phyloP scores from a whole-genome alignment of 2,797 vertebrate species.

The Mionectes olivaceus region DNA sequence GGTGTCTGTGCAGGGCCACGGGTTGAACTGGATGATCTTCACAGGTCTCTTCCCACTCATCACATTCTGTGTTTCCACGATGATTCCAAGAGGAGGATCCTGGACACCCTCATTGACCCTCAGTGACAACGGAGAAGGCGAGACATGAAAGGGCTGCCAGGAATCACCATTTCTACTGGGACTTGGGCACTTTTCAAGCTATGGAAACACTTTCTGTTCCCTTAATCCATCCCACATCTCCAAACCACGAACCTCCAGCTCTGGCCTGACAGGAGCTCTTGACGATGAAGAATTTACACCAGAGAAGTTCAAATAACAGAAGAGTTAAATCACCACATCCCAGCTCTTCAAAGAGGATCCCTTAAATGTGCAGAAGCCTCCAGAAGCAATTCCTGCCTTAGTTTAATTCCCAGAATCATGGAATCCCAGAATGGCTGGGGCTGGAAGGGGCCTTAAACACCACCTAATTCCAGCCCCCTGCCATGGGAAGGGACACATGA shows the following conservation, averaged over 20 bases:
- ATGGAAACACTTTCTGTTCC: neutral
- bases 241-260: neutral
- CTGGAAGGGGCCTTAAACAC: neutral
- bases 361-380: neutral
- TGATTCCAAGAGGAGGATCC: neutral
- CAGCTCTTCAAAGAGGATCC: neutral
- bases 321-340: neutral
- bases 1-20: neutral
- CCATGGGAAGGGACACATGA: neutral
- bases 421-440: neutral
- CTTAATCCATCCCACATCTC: neutral
- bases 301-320: neutral
- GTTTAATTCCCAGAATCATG: neutral
- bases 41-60: neutral
- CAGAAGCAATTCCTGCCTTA: neutral
- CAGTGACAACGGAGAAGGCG: neutral
- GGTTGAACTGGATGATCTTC: fast-evolving
- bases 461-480: too few relatives aligned
- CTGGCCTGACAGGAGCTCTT: neutral
- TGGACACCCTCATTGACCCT: neutral
- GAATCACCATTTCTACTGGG: neutral
- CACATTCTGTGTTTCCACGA: neutral
- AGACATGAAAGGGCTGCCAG: neutral
- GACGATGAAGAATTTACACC: neutral
- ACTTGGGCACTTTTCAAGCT: neutral